Evolutionary conservation across 2,888 invertebrate genomes (phyloP).

Genomic region (Sussaba pulchella): DNA sequence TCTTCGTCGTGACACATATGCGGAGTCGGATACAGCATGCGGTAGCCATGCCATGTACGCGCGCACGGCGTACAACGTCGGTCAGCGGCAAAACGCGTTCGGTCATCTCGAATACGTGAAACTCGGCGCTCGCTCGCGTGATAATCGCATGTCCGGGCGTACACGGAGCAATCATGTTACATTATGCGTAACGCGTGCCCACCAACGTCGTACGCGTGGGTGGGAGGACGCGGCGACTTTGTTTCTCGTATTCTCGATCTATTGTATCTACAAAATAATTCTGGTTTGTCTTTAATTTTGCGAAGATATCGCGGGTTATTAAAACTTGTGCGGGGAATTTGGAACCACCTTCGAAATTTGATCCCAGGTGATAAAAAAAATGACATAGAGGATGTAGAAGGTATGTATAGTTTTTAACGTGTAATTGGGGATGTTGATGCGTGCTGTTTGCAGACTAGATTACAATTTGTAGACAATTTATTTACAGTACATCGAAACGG

Average conservation of each 20-base stretch:
- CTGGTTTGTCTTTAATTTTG: constrained; percentile 17
- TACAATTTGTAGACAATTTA: too few species aligned
- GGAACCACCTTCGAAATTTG: too few species aligned
- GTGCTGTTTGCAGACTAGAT: too few species aligned
- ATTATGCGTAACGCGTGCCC: constrained; percentile 78
- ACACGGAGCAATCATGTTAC: constrained; percentile 80
- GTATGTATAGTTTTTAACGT: too few species aligned
- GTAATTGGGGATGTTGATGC: too few species aligned
- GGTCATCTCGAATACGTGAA: constrained; percentile 68
- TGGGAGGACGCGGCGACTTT: constrained; percentile 22
- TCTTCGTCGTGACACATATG: constrained; percentile 58
- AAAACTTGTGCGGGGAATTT: background rate
- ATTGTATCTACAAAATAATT: constrained; percentile 4
- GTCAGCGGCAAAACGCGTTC: constrained; percentile 63
- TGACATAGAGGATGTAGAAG: too few species aligned
- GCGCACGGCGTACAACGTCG: constrained; percentile 50
- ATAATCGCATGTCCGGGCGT: constrained; percentile 77
- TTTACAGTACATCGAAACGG: too few species aligned
- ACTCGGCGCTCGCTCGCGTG: constrained; percentile 69
- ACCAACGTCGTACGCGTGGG: constrained; percentile 43
- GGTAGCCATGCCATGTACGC: constrained; percentile 50
- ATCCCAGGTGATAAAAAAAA: too few species aligned
- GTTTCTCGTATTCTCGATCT: constrained; percentile 12
- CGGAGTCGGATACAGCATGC: constrained; percentile 48
- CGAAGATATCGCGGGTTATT: background rate